Percentiles rank a stretch among this genome's conserved stretches.
Evolutionary conservation across 35 echinoderm and acorn worm species (phyloP).

Genomic region (Heliocidaris tuberculata): DNA sequence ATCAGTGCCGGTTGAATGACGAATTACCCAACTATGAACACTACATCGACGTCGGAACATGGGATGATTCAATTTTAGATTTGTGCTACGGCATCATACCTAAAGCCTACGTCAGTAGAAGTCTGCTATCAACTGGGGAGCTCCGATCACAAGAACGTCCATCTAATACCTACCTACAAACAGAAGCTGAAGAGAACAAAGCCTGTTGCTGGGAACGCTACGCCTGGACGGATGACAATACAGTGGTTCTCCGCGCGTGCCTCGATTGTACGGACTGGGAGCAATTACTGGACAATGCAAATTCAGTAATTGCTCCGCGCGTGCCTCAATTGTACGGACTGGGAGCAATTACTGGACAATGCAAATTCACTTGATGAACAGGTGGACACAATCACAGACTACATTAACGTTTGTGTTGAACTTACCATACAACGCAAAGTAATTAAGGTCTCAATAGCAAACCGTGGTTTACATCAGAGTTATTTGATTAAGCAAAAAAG

Average conservation of each 20-base stretch:
- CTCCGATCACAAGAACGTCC: conserved; percentile 20
- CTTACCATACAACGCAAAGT: conserved; percentile 2
- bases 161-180: conserved; percentile 19
- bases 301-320: no score
- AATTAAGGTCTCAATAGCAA: conserved; percentile 55
- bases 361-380: no score
- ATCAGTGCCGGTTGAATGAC: neutral
- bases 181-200: conserved; percentile 52
- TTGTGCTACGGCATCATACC: no score
- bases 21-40: no score
- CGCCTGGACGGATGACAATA: conserved; percentile 27
- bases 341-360: no score
- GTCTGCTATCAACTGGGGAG: no score
- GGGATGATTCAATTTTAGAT: no score
- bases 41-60: no score
- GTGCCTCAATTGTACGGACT: no score
- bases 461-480: conserved; percentile 61
- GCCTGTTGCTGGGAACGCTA: neutral
- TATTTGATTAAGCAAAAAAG: conserved; percentile 58
- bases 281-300: no score
- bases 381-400: conserved; percentile 51
- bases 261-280: conserved; percentile 19
- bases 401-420: conserved; percentile 62
- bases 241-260: conserved; percentile 14
- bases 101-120: neutral